A percentile compares a stretch with the other conserved stretches of the same genome.
Evolutionary conservation across 2,888 invertebrate species (phyloP).

Genomic region (Ctenicera cuprea): DNA sequence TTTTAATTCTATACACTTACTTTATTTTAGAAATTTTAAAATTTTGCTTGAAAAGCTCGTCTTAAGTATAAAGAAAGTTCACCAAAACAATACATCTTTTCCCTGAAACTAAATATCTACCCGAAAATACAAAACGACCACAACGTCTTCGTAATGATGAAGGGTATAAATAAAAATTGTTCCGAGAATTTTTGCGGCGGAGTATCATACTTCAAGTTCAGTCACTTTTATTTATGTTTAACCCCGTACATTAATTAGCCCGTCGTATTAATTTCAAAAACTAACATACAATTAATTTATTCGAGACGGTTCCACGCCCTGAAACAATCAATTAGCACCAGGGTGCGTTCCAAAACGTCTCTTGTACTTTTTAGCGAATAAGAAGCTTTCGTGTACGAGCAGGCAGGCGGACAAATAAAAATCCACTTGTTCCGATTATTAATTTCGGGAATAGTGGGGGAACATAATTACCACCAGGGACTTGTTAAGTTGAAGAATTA

Average conservation of each 20-base stretch:
- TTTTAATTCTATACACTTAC: too few relatives aligned
- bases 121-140: background rate
- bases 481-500: slow-evolving; percentile 49
- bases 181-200: slow-evolving; percentile 27
- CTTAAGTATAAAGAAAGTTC: background rate
- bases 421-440: slow-evolving; percentile 22
- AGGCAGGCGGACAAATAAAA: slow-evolving; percentile 25
- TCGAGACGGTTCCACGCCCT: slow-evolving; percentile 56
- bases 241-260: slow-evolving; percentile 59
- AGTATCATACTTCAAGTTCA: slow-evolving; percentile 28
- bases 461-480: slow-evolving; percentile 10
- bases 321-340: slow-evolving; percentile 60
- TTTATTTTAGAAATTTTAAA: too few relatives aligned
- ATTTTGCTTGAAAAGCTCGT: too few relatives aligned
- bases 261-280: slow-evolving; percentile 61
- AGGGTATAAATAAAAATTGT: slow-evolving; percentile 29
- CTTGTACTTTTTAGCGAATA: slow-evolving; percentile 40
- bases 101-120: slow-evolving; percentile 14
- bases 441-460: slow-evolving; percentile 14
- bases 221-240: slow-evolving; percentile 56
- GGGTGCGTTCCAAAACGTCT: slow-evolving; percentile 54
- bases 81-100: background rate
- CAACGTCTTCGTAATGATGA: slow-evolving; percentile 5
- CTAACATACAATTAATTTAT: slow-evolving; percentile 60
- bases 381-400: slow-evolving; percentile 23